Conservation (phyloP, 2,113 vertebrate genomes). For the Lota lota region DNA sequence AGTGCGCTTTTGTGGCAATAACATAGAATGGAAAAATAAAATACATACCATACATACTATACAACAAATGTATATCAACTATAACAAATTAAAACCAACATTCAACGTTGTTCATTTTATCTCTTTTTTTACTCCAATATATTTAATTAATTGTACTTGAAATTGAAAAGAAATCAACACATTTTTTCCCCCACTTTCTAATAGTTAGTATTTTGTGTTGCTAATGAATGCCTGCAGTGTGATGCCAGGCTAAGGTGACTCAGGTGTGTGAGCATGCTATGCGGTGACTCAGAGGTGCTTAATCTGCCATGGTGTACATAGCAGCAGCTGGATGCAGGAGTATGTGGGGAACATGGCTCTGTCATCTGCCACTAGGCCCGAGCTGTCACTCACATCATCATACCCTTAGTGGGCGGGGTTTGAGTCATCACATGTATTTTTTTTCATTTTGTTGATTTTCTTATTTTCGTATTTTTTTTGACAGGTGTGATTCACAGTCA, state of each 20-base stretch:
- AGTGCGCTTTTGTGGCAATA: constrained; percentile 43
- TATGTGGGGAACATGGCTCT: constrained; percentile 31
- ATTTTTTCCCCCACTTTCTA: neutral
- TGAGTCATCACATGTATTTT: constrained; percentile 51
- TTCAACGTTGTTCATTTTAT: neutral
- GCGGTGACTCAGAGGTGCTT: constrained; percentile 49
- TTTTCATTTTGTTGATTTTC: neutral
- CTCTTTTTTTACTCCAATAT: too few species aligned
- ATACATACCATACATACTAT: neutral
- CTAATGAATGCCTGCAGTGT: neutral
- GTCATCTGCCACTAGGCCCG: constrained; percentile 51
- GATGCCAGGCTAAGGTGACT: constrained; percentile 19
- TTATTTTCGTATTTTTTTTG: constrained; percentile 35
- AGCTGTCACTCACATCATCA: constrained; percentile 59
- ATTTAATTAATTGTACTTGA: too few species aligned
- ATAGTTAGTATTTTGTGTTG: neutral
- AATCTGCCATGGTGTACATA: constrained; percentile 8
- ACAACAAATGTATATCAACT: neutral
- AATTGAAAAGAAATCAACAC: too few species aligned
- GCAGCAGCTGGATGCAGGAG: constrained; percentile 47
- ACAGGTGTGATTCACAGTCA: constrained; percentile 45
- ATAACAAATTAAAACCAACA: neutral
- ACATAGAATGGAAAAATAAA: neutral
- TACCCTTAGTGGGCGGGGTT: constrained; percentile 38
- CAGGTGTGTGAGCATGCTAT: constrained; percentile 54